Base-by-base conservation (phyloP, 2,888 invertebrate species). In the Atherix ibis region DNA sequence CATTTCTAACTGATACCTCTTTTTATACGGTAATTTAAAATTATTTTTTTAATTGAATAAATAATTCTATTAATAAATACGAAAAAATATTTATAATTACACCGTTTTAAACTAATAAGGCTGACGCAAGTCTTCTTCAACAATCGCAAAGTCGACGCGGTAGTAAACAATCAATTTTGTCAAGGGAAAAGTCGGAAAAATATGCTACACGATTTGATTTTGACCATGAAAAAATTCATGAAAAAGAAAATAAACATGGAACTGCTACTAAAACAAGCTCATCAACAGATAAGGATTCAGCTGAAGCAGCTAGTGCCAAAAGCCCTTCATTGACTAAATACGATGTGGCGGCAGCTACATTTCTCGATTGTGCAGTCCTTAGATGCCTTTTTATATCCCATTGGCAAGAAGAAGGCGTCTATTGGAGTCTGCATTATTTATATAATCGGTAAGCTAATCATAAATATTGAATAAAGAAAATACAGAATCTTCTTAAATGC, bases 361-460 rank as follows among this genome's bases (percentile, higher is more conserved):
- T 92, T 57, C 66, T 98, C 36, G 98, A 99, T 58, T 88, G 99
- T 1, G 91, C 94, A 3, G 94, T 97, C 0, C 62, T 99, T 35
- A 71, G 97, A 33, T 95, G 97, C 54, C 68, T 99, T 10, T 94
- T 98, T 54, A 83, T 94, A 40, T 75, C 88, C 0, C 91, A 94
- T 52, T 99, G 98, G 98, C 82, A 88, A 53, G 95, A 97, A 54
- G 95, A 97, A 56, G 98, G 98, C 0, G 81, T 97, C 9, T 88
- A 84, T 57, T 98, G 98, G 98, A 92, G 91, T 10, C 63, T 97
- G 18, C 84, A 88, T 55, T 95, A 82, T 61, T 65, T 89, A 42
- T 84, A 84, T 49, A 85, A 88, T 53, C 74, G 89, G 88, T 85
- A 50, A 12, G 3, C 22, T 10, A 4, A 10, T 22, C n/a, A 16